Evolutionary conservation across 2,888 invertebrate genomes (phyloP), one percentile per base, ranked within the genome.

Genomic region (Zhuqinia jingwanae): DNA sequence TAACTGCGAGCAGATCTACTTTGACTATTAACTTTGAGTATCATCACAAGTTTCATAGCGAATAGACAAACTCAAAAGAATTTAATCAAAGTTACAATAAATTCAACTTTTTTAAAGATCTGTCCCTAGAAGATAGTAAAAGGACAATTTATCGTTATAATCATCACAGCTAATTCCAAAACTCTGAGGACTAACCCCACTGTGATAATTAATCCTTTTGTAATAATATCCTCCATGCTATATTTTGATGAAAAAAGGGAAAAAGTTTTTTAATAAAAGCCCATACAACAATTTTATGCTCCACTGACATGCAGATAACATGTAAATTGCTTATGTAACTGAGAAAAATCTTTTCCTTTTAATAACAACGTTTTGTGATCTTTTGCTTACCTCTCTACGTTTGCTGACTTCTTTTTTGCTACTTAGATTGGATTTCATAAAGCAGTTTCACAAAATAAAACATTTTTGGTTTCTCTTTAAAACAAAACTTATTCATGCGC

Each of bases 231-330:
- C 15, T 78, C 45, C 22, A 75, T 47, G 36, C 8, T 36, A 36
- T 8, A 15, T 22, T 77, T 45, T 60, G 22, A 13, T 15, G 47
- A 78, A 60, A 45, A 70, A 70, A 25, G 47, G 22, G 15, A 47
- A 22, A 47, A 84, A 84, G 63, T 84, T 84, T 84, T 77, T 84
- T 68, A 84, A 84, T 84, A 84, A 84, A 82, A 70, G 53, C 73
- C 25, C 36, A 56, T n/a, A n/a, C 58, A 77, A 36, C 53, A 58
- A 70, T 85, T 85, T 78, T 27, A 79, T 79, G 79, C 85, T 85
- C 73, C 36, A 73, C 78, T 85, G 79, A 47, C 25, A 79, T 85
- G 79, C 75, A 79, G 70, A 79, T 84, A 79, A 84, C 68, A 84
- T 84, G 84, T 30, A 84, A 84, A 84, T 84, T 76, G n/a, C n/a